Evolutionary conservation across 2,888 invertebrate species (phyloP), one percentile per base, ranked within the genome.

Genomic region (Lycia hirtaria): DNA sequence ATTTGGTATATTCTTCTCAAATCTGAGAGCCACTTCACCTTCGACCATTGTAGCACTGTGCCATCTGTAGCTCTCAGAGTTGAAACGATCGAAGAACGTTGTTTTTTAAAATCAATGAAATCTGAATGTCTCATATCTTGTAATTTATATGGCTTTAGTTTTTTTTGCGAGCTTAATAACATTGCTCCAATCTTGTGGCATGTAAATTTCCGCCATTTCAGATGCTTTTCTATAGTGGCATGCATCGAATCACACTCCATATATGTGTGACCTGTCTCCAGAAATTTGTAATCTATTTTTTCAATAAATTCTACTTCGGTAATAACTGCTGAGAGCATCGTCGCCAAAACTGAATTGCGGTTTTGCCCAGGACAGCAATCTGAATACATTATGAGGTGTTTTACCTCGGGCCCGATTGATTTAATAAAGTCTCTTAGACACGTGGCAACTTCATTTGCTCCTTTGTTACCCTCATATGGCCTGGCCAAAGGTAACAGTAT

Each of bases 281-380:
- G 43, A 45, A 57, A 56, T 44, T 56, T 56, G 19, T 56, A 50
- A 33, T 53, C 52, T 32, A 53, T 53, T 9, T 37, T 12, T 41
- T 33, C 43, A 5, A 52, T 35, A 6, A 20, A 5, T 3, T 52
- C 52, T 19, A 40, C 48, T 48, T 47, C 47, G 7, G 33, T 37
- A 35, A 35, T 35, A 15, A 54, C 17, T 26, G 19, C 37, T 32
- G 28, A 49, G 38, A 59, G 54, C 59, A 54, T 59, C 14, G 38
- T 17, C 15, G 38, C 47, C 48, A 54, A 30, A 10, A 58, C 53
- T 22, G 58, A 58, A 54, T 58, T 58, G 22, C 53, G 41, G 24
- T 58, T 58, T 32, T 54, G 53, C 26, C 49, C 53, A 37, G 58
- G 58, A 41, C 53, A 58, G 44, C 53, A 58, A 45, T 58, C 58